Evolutionary conservation across 2,113 vertebrate species (phyloP), one percentile per base, ranked within the genome.

Genomic region (Leucosticte australis): DNA sequence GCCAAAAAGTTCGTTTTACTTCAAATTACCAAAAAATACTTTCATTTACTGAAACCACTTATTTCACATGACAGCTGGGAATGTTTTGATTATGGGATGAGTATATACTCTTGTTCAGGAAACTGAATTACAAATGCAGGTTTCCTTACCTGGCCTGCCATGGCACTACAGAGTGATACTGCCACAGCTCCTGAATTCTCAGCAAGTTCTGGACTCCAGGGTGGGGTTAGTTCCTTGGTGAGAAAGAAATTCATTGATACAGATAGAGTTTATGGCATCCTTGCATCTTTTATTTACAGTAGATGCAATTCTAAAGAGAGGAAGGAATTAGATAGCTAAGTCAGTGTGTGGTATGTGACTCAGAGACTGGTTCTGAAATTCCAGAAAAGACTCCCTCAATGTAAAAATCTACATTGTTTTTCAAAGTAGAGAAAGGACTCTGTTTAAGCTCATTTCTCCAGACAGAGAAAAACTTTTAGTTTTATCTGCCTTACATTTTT

Each of bases 131-230:
- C 5, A 33, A 92, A 84, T 62, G 35, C 77, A 91, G 27, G 35
- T 87, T 70, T 95, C 91, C 89, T 95, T 92, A 96, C 80, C 76
- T 92, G 89, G 69, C 83, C 95, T 94, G 90, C 50, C 87, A 78
- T 83, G 81, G 56, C 77, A 94, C 64, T 94, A 95, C 68, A 89
- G 80, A 91, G 73, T 50, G 76, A 70, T 74, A 95, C 76, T 89
- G 87, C 39, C 56, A 94, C 80, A 89, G 87, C 77, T 96, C 28
- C 93, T 95, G 93, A 94, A 91, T 81, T 92, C 81, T 89, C 93
- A 87, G 50, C 73, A 84, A 89, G 52, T 30, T 91, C 93, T 92
- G 76, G 68, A 70, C 80, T 91, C 91, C 83, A 62, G 56, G 56
- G n/a, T 89, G 31, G 56, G 52, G 37, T 91, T 92, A 92, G 56